Evolutionary conservation across 2,113 vertebrate genomes (phyloP), one percentile per base, ranked within the genome.

Genomic region (Nanger granti): DNA sequence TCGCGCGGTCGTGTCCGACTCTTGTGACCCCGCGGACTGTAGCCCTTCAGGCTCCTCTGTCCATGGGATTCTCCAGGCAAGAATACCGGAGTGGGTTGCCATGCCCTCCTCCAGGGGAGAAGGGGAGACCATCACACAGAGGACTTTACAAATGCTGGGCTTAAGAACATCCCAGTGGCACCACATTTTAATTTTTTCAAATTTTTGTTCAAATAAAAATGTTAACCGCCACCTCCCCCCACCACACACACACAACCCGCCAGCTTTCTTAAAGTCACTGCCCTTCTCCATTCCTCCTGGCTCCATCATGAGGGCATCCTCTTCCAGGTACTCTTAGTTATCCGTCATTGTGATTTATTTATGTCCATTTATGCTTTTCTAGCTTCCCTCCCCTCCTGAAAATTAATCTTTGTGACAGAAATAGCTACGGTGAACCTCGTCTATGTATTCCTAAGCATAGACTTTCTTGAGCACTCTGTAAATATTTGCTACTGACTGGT

Each of bases 171-270:
- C 4, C 41, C 13, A 26, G 47, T 14, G 28, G 5, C 60, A 2
- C 15, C 6, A 59, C 18, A 34, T 26, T 41, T 73, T 41, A 73
- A 41, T 6, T 24, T 73, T 73, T 24, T 41, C 69, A 41, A 41
- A 1, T 34, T 55, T 76, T 62, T 20, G 52, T 54, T 86, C 44
- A 91, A 41, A 86, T 54, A 18, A 49, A 41, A 62, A 7, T 28
- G 24, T 22, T n/a, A n/a, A 66, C 34, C 34, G 2, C 64, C 14
- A 0, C 29, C 28, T 0, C 28, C 57, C 7, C 57, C 7, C 3
- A 7, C 54, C 20, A 7, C 8, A 52, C 49, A 52, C 49, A 52
- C 54, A 6, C 57, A 29, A 64, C 31, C 26, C 17, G 0, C 28
- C 34, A 24, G 20, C 69, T 73, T 41, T n/a, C 44, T 49, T 20